A percentile compares a stretch with the other conserved stretches of the same genome.
These are phyloP conservation scores for Colletes latitarsis DNA, from an alignment of 1,140 invertebrate genomes.

Conservation along the genomic window DNA sequence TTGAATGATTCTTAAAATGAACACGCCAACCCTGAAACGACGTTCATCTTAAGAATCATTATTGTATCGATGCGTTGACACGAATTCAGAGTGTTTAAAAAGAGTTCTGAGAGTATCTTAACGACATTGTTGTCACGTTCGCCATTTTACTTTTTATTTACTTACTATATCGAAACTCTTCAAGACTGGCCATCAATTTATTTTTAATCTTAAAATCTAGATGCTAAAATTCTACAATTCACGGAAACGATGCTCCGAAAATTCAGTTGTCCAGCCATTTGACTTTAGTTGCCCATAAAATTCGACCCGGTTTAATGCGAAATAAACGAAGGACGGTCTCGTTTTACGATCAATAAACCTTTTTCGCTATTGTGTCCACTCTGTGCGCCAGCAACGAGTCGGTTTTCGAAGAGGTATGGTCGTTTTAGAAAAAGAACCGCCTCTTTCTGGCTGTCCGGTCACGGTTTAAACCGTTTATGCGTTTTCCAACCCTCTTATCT, in stretches of 20 bases:
- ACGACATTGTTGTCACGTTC: slow-evolving; percentile 48
- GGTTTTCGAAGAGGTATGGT: not conserved
- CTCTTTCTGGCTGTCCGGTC: slow-evolving; percentile 10
- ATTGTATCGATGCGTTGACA: no score
- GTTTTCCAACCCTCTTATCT: slow-evolving; percentile 26
- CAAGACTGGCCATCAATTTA: no score
- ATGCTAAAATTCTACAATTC: no score
- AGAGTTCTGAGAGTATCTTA: slow-evolving; percentile 4
- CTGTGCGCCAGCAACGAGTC: not conserved
- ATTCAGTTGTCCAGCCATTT: no score
- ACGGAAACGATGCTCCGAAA: no score
- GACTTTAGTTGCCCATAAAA: slow-evolving; percentile 51
- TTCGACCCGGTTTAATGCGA: slow-evolving; percentile 51
- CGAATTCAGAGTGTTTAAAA: no score
- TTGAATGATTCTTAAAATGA: no score
- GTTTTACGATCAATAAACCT: slow-evolving; percentile 66
- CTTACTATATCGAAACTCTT: no score
- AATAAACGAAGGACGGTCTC: slow-evolving; percentile 48
- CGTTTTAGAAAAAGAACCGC: slow-evolving; percentile 8
- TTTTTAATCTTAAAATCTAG: no score
- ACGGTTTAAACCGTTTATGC: slow-evolving; percentile 10
- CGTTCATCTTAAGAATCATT: no score
- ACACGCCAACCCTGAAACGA: no score
- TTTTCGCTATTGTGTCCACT: slow-evolving; percentile 40
- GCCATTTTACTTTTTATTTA: no score